Conservation (phyloP, 2,113 vertebrate genomes). For the Sander lucioperca region DNA sequence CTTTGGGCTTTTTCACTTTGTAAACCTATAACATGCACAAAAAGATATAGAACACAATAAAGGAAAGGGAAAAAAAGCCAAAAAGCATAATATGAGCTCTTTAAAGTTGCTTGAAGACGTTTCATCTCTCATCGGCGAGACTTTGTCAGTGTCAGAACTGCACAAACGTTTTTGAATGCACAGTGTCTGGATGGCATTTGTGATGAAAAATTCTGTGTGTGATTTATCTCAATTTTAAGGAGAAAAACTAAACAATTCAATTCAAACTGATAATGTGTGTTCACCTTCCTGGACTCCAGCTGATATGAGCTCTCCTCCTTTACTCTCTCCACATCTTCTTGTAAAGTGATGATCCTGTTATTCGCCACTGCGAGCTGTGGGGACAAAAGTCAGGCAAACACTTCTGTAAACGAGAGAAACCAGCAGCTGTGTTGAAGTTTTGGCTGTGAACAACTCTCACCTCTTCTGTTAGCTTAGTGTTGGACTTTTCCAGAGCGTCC, state of each 20-base stretch:
- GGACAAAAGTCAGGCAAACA: slow-evolving; percentile 30
- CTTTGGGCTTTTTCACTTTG: too few species aligned
- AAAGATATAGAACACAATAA: too few species aligned
- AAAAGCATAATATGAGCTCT: too few species aligned
- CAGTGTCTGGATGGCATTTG: not conserved
- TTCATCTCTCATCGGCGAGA: too few species aligned
- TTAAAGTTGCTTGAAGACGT: too few species aligned
- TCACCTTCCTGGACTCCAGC: slow-evolving; percentile 93
- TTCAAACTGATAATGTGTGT: not conserved
- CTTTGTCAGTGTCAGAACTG: too few species aligned
- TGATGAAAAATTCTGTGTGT: not conserved
- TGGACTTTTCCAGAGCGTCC: slow-evolving; percentile 97
- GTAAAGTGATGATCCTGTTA: slow-evolving; percentile 97
- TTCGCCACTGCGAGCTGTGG: slow-evolving; percentile 95
- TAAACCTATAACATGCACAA: too few species aligned
- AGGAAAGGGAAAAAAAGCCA: too few species aligned
- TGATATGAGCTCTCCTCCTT: slow-evolving; percentile 94
- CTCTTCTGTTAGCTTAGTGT: slow-evolving; percentile 98
- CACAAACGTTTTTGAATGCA: not conserved
- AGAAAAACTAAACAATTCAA: not conserved
- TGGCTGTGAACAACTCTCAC: slow-evolving; percentile 75
- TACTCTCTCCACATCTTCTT: slow-evolving; percentile 95
- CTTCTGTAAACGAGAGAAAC: rapidly evolving
- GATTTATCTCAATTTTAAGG: not conserved
- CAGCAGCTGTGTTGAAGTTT: not conserved